Base-by-base conservation (phyloP, 2,888 invertebrate genomes). In the Arrhopalites spinosus region DNA sequence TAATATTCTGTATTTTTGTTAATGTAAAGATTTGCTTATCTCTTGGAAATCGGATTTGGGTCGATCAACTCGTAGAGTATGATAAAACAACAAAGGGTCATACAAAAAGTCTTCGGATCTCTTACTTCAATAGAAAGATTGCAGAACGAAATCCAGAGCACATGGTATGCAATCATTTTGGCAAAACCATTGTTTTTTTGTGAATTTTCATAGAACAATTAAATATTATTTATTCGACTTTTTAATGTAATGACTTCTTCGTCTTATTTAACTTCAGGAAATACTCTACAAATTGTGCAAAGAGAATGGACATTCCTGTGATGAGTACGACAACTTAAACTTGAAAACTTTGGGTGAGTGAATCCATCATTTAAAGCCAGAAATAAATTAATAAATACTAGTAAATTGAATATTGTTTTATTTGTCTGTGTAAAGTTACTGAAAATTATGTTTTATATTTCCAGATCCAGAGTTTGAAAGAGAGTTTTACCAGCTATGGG, bases 121-220 rank as follows among this genome's bases (percentile, higher is more conserved):
- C 43, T 11, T 67, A n/a, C 36, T 43, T 67, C 23, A 23, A 59
- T 29, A 30, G 8, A 17, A 74, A 74, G 43, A 56, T 20, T 15
- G 74, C 74, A 11, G 74, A 74, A 30, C 15, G 7, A 13, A 74
- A 74, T 66, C 25, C 17, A 36, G 20, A 30, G 2, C 74, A 74
- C 45, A 74, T 74, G 67, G n/a, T n/a, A n/a, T n/a, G n/a, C n/a
- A n/a, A n/a, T n/a, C n/a, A n/a, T n/a, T n/a, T n/a, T n/a, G n/a
- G n/a, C n/a, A n/a, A n/a, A n/a, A n/a, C n/a, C n/a, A n/a, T n/a
- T n/a, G n/a, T n/a, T n/a, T n/a, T n/a, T n/a, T n/a, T n/a, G n/a
- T n/a, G n/a, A n/a, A n/a, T n/a, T n/a, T n/a, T n/a, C n/a, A n/a
- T n/a, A n/a, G n/a, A n/a, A n/a, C n/a, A n/a, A n/a, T n/a, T n/a